Evolutionary conservation across 2,888 invertebrate genomes (phyloP), one percentile per base, ranked within the genome.

Genomic region (Volucella inanis): DNA sequence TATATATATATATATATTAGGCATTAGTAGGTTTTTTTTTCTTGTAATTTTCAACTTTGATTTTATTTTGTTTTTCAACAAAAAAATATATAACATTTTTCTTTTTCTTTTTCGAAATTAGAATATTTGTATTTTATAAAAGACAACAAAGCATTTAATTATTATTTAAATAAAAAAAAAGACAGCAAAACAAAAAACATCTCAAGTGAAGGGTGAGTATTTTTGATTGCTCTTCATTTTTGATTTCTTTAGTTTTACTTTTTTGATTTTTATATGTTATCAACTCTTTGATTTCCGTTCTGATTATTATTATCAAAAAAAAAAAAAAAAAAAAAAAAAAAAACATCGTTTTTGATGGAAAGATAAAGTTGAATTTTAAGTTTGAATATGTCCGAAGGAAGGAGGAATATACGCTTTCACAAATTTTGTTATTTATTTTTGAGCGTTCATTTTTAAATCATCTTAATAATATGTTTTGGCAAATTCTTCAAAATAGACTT

Each of bases 111-210:
- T 14, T 12, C 12, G 1, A 41, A 50, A 50, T 31, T 41, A 41
- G 18, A 52, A 15, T 49, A 50, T 39, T 39, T 14, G 3, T 41
- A 12, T 52, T 52, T n/a, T 45, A 62, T 31, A 79, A 71, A 72
- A 79, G 65, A 79, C 78, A 72, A 59, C 38, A 50, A 31, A 43
- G 71, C 78, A 79, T 71, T 79, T 77, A 68, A 61, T 59, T 61
- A 14, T 47, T 38, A 3, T 41, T 14, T 6, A 31, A 31, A 31
- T 6, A 31, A 3, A 6, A 31, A 31, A 3, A 31, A 31, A 31
- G 6, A 31, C 0, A 55, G 3, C 18, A 39, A 4, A 38, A 22
- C 18, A 2, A 22, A 11, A 15, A 38, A 9, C 12, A 12, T 45
- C 38, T 18, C 14, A 50, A 43, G 41, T 49, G n/a, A 76, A 9